These are phyloP conservation scores for Ophraella communa DNA, from an alignment of 2,888 invertebrate genomes.

Conservation along the genomic window DNA sequence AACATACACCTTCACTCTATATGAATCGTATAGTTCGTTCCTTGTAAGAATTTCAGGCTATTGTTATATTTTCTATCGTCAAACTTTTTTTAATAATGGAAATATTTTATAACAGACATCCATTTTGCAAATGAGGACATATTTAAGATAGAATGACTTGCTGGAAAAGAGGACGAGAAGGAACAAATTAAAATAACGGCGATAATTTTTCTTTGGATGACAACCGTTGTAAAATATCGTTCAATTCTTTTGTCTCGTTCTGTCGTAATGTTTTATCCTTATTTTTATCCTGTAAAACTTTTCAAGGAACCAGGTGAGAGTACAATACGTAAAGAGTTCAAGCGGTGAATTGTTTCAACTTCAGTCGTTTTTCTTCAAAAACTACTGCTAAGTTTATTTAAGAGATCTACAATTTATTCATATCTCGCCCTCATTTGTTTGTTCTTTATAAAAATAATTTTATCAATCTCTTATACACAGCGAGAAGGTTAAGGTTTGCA, in stretches of 20 bases:
- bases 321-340: not conserved
- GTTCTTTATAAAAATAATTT: no score
- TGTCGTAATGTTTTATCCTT: slow-evolving; percentile 13
- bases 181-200: slow-evolving; percentile 36
- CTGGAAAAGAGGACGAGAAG: slow-evolving; percentile 8
- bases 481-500: no score
- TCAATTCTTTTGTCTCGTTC: slow-evolving; percentile 10
- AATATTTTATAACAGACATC: slow-evolving; percentile 6
- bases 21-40: not conserved
- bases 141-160: not conserved
- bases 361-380: no score
- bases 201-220: slow-evolving; percentile 36
- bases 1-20: not conserved
- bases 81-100: not conserved
- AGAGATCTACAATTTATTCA: no score
- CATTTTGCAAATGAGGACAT: slow-evolving; percentile 18
- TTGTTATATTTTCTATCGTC: not conserved
- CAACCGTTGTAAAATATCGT: slow-evolving; percentile 28
- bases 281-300: slow-evolving; percentile 7
- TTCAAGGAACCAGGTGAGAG: slow-evolving; percentile 4
- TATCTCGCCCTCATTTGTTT: no score
- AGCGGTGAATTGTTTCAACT: not conserved
- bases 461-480: no score
- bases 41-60: not conserved
- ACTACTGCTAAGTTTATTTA: no score